A percentile compares a stretch with the other conserved stretches of the same genome.
Conservation (phyloP, 2,888 invertebrate species). For the Drosophila aldrichi region DNA sequence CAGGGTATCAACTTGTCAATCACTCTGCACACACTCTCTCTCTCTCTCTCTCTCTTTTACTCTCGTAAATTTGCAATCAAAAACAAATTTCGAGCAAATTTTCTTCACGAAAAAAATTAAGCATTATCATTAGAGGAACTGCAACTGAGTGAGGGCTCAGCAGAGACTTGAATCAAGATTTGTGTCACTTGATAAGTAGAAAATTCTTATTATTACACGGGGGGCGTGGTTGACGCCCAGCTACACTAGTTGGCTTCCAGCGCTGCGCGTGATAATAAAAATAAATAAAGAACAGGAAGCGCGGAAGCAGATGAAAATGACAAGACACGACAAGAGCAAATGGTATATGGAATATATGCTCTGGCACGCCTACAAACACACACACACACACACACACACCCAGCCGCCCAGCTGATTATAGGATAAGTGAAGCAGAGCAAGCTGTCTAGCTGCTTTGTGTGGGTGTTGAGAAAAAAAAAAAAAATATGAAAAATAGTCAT, state of each 20-base stretch:
- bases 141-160: not conserved
- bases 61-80: not conserved
- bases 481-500: slow-evolving; percentile 45
- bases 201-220: slow-evolving; percentile 45
- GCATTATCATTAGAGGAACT: slow-evolving; percentile 19
- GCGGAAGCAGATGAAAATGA: slow-evolving; percentile 52
- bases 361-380: slow-evolving; percentile 25
- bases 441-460: slow-evolving; percentile 21
- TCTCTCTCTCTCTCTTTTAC: not conserved
- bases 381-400: slow-evolving; percentile 2
- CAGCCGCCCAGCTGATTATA: slow-evolving; percentile 29
- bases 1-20: not conserved
- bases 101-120: not conserved
- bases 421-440: slow-evolving; percentile 37
- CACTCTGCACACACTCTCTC: not conserved
- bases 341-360: slow-evolving; percentile 31
- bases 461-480: slow-evolving; percentile 12
- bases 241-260: slow-evolving; percentile 36
- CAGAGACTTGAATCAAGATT: slow-evolving; percentile 52
- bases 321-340: slow-evolving; percentile 33
- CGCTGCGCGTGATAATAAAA: slow-evolving; percentile 46
- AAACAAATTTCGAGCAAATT: slow-evolving; percentile 4
- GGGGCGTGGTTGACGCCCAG: slow-evolving; percentile 22
- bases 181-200: slow-evolving; percentile 53
- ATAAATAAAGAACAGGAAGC: slow-evolving; percentile 2